A percentile compares a stretch with the other conserved stretches of the same genome.
Evolutionary conservation across 1,140 invertebrate genomes (phyloP).

Genomic region (Liolophura sinensis): DNA sequence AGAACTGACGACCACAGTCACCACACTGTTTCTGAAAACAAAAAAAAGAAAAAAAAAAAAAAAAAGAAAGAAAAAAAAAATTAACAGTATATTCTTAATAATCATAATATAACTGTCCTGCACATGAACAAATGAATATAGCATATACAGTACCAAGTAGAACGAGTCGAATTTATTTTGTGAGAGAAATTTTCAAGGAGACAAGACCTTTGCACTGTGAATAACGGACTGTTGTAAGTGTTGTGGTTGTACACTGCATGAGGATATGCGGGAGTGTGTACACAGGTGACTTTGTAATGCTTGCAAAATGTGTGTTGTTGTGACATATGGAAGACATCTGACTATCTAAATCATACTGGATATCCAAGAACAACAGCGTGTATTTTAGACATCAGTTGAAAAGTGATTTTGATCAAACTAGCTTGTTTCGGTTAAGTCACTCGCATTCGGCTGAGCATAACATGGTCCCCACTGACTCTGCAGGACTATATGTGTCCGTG

Average conservation of each 20-base stretch:
- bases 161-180: constrained; percentile 9
- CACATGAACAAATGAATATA: constrained; percentile 4
- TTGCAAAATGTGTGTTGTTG: too few species aligned
- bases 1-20: constrained; percentile 47
- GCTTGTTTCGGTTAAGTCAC: too few species aligned
- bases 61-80: not conserved
- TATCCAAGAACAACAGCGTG: too few species aligned
- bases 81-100: not conserved
- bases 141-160: not conserved
- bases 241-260: constrained; percentile 15
- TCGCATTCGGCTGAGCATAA: too few species aligned
- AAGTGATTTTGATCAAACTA: too few species aligned
- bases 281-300: too few species aligned
- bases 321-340: too few species aligned
- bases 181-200: constrained; percentile 10
- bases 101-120: constrained; percentile 5
- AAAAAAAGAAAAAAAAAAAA: constrained; percentile 15
- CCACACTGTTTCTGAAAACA: constrained; percentile 48
- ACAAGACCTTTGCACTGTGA: constrained; percentile 17
- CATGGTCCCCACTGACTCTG: too few species aligned
- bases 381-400: too few species aligned
- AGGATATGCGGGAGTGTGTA: not conserved
- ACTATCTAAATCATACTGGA: too few species aligned
- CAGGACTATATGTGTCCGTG: too few species aligned
- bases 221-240: constrained; percentile 16